These are phyloP conservation scores for Telenomus remus DNA, from an alignment of 1,140 invertebrate genomes.

Conservation along the genomic window DNA sequence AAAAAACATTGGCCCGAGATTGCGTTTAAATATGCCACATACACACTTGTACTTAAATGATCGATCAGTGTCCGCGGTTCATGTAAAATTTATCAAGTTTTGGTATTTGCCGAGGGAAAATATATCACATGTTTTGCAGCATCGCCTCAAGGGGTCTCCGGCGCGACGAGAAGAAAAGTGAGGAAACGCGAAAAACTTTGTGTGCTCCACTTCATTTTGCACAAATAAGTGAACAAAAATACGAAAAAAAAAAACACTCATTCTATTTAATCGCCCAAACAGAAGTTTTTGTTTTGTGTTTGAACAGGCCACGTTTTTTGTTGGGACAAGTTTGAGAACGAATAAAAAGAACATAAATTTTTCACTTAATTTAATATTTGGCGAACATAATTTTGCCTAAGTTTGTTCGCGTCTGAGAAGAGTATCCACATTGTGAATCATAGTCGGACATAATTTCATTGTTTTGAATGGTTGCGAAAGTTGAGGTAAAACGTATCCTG, in stretches of 20 bases:
- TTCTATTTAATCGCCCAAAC: constrained; percentile 7
- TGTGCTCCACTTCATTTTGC: constrained; percentile 41
- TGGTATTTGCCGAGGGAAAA: constrained; percentile 22
- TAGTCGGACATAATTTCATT: constrained; percentile 9
- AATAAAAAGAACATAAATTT: no score
- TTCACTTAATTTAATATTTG: no score
- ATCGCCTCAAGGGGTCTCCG: constrained; percentile 35
- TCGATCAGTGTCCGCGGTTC: no score
- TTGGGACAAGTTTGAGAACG: no score
- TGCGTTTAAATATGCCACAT: not conserved
- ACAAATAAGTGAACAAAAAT: constrained; percentile 36
- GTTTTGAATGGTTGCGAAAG: constrained; percentile 13
- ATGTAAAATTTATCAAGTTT: constrained; percentile 29
- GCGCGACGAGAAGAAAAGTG: constrained; percentile 22
- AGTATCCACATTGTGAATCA: not conserved
- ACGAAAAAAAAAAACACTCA: constrained; percentile 32
- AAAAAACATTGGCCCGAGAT: no score
- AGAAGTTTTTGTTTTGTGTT: not conserved
- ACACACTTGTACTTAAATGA: not conserved
- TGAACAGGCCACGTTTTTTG: no score
- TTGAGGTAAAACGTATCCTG: constrained; percentile 14
- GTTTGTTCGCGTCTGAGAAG: no score
- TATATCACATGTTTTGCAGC: constrained; percentile 26
- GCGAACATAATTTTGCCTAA: no score
- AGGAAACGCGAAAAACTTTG: constrained; percentile 37